Evolutionary conservation across 2,888 invertebrate genomes (phyloP).

Genomic region (Seira musarum): DNA sequence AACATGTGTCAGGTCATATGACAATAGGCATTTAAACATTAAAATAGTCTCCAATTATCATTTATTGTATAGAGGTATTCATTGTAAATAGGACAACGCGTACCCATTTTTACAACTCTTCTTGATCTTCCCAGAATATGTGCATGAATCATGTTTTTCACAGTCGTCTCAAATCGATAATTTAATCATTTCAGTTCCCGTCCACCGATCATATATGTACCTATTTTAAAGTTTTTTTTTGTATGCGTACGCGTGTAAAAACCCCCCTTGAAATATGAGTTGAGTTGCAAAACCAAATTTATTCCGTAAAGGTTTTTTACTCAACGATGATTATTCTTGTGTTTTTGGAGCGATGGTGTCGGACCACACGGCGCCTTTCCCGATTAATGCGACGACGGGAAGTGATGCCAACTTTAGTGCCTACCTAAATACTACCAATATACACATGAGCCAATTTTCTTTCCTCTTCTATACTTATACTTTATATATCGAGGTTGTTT

Average conservation of each 20-base stretch:
- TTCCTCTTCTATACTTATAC: neutral
- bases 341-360: slow-evolving; percentile 19
- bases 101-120: no score
- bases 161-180: no score
- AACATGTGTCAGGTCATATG: no score
- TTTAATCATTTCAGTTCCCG: no score
- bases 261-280: neutral
- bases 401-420: slow-evolving; percentile 39
- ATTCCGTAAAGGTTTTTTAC: slow-evolving; percentile 19
- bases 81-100: no score
- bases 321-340: slow-evolving; percentile 9
- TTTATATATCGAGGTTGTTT: slow-evolving; percentile 5
- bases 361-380: slow-evolving; percentile 54
- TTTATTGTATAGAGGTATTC: no score
- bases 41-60: no score
- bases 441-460: slow-evolving; percentile 1
- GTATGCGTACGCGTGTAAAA: slow-evolving; percentile 10
- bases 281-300: neutral
- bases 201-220: neutral
- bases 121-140: no score
- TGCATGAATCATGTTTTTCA: no score
- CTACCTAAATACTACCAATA: slow-evolving; percentile 11
- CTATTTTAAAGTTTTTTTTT: slow-evolving; percentile 4
- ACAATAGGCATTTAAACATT: no score
- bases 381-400: slow-evolving; percentile 50